Evolutionary conservation across 2,113 vertebrate species (phyloP).

Genomic region (Xyrauchen texanus): DNA sequence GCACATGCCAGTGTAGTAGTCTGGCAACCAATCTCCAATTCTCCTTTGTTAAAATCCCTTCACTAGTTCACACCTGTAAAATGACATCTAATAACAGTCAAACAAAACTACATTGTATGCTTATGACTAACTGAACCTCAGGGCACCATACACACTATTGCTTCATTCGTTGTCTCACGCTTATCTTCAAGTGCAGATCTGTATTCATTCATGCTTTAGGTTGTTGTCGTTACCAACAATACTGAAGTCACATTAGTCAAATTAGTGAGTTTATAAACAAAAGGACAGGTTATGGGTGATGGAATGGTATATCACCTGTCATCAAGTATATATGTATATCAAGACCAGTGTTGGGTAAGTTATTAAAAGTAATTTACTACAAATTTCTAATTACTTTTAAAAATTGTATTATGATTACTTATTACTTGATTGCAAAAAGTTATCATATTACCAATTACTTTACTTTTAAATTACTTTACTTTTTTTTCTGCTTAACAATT

Average conservation of each 20-base stretch:
- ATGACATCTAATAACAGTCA: background rate
- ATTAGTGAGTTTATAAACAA: background rate
- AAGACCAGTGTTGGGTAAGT: no score
- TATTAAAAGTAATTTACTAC: no score
- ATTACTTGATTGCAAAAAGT: no score
- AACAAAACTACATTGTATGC: background rate
- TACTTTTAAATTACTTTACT: no score
- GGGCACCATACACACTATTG: conserved; percentile 1
- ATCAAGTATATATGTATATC: no score
- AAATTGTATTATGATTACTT: no score
- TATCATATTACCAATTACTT: no score
- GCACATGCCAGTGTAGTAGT: background rate
- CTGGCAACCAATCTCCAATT: background rate
- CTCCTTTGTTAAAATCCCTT: background rate
- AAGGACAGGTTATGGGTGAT: background rate
- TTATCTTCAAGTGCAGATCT: background rate
- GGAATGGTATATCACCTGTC: no score
- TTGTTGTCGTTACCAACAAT: conserved; percentile 2
- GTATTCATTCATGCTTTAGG: conserved; percentile 1
- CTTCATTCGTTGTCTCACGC: background rate
- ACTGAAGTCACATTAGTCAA: background rate
- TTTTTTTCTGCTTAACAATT: no score
- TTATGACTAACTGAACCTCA: conserved; percentile 26
- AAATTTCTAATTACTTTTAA: no score
- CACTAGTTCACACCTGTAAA: background rate